Evolutionary conservation across 1,140 invertebrate species (phyloP), one percentile per base, ranked within the genome.

Genomic region (Sminthurides bifidus): DNA sequence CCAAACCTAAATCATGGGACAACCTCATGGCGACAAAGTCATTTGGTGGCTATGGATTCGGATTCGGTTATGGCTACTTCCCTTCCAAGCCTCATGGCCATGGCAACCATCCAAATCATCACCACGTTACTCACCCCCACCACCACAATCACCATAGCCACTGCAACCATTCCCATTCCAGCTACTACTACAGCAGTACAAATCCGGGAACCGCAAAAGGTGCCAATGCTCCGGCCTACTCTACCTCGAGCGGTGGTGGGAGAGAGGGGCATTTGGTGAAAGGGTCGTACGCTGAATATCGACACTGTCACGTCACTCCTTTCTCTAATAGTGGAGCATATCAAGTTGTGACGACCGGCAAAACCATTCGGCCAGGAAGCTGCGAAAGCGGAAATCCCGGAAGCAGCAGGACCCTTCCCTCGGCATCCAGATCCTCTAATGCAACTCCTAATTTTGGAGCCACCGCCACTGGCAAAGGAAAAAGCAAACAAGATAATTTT

Each of bases 11-110:
- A 41, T 61, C 58, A 8, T 64, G 62, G 62, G 62, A 64, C 52
- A 64, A 60, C 41, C 19, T 64, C 14, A 58, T 63, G 19, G 53
- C 59, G 33, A 64, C 61, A 8, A 61, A 61, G 49, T 61, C 50
- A n/a, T 65, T 60, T 64, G 65, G 60, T 50, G 66, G 66, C 44
- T 64, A 65, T 53, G 65, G 66, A 41, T 65, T 59, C 54, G 66
- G 66, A 29, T 63, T 65, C 59, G 66, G 60, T 26, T 62, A 66
- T 54, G 55, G 65, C 41, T 64, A 66, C 52, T 61, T 60, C 54
- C 65, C 61, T 21, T 40, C 58, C 49, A 52, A 63, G 57, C 58
- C 54, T 51, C 44, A 49, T 51, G 41, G 52, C 43, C 57, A 48
- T 49, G 64, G 58, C 53, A 43, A 49, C 19, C 33, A 41, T 29